A percentile compares a stretch with the other conserved stretches of the same genome.
These are phyloP conservation scores for Zaprionus davidi DNA, from an alignment of 1,140 invertebrate species.

Conservation along the genomic window DNA sequence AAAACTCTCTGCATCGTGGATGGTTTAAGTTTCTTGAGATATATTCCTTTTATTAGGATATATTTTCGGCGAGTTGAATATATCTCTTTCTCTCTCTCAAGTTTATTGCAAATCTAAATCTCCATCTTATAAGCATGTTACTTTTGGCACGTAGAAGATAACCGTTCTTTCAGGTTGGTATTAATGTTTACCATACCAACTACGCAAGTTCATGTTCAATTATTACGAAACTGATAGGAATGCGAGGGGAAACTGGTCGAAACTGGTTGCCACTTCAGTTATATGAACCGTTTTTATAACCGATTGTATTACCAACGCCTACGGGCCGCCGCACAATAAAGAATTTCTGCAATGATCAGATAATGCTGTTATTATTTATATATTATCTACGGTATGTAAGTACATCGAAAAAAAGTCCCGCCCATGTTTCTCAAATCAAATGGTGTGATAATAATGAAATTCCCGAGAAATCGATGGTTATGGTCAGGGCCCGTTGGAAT, in stretches of 20 bases:
- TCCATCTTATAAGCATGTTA: neutral
- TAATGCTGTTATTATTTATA: constrained; percentile 32
- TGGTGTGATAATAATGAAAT: constrained; percentile 5
- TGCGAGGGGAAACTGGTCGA: neutral
- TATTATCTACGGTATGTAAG: neutral
- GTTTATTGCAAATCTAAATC: neutral
- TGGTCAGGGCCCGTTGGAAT: constrained; percentile 59
- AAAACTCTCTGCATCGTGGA: too few species aligned
- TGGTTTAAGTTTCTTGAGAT: too few species aligned
- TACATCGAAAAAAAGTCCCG: constrained; percentile 4
- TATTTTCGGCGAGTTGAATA: neutral
- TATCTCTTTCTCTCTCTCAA: neutral
- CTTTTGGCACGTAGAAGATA: neutral
- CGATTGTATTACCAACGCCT: constrained; percentile 10
- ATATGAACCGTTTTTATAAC: constrained; percentile 22
- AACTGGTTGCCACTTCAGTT: constrained; percentile 22
- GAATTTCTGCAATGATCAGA: constrained; percentile 33
- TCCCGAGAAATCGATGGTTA: constrained; percentile 20
- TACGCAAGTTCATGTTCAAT: neutral
- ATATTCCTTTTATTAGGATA: neutral
- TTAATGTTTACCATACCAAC: neutral
- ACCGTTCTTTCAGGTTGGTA: neutral
- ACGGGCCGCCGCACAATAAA: constrained; percentile 9
- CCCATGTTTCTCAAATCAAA: neutral
- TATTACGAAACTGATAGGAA: constrained; percentile 29